Evolutionary conservation across 2,113 vertebrate species (phyloP), one percentile per base, ranked within the genome.

Genomic region (Brachypteracias leptosomus): DNA sequence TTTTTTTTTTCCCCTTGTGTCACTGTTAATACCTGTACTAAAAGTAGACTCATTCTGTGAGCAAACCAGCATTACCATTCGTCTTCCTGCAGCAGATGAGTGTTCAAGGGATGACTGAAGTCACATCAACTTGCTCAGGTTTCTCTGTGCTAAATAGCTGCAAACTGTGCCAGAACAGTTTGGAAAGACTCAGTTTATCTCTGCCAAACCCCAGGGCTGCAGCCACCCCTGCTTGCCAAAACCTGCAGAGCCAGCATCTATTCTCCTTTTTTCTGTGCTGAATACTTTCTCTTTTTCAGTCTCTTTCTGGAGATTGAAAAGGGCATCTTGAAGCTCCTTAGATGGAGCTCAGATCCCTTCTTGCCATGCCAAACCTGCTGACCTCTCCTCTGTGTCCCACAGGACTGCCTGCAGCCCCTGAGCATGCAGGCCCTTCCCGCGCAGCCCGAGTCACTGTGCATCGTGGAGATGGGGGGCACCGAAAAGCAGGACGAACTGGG

Each of bases 341-440:
- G 59, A 9, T 76, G 72, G 35, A 78, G 26, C 16, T 73, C 76
- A 62, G 55, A 76, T 76, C 40, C 59, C 25, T 11, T 87, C 16
- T 65, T 78, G 57, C 61, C 13, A 0, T 61, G 67, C 67, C 47
- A 77, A 67, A 19, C 49, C 28, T 88, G 36, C 63, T 85, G 5
- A 10, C 35, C 61, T 46, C 14, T 90, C 21, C 57, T 63, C 22
- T 78, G 38, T 77, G 58, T 38, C 31, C 21, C 19, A 2, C 93
- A 99, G 99, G 99, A 99, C 89, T 99, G 99, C 85, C 96, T 99
- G 0, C 99, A 99, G 95, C 99, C 99, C 0, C 94, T 99, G 92
- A 99, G 99, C 61, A 99, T 99, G 99, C 99, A 99, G 97, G 99
- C 99, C 3, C 98, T 99, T 28, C 99, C 99, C 0, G 99, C 99